These are phyloP conservation scores for Scaptomyza polygonia DNA, from an alignment of 2,888 invertebrate species.

Conservation along the genomic window DNA sequence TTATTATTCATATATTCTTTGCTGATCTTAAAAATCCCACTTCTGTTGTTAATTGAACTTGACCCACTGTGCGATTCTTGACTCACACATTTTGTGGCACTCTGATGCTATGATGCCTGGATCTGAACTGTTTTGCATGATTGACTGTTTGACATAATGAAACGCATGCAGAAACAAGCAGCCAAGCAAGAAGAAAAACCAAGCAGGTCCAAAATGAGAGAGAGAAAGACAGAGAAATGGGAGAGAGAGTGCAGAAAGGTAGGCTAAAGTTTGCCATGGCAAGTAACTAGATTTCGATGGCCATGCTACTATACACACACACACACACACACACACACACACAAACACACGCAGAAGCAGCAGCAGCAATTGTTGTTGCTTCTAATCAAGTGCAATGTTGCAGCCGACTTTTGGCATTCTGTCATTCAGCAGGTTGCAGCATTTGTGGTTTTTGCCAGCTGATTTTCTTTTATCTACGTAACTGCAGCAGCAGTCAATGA, in stretches of 20 bases:
- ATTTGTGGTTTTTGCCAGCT: slow-evolving; percentile 68
- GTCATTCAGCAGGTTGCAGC: slow-evolving; percentile 52
- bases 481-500: slow-evolving; percentile 48
- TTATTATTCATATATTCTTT: too few relatives aligned
- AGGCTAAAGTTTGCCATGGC: slow-evolving; percentile 15
- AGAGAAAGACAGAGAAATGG: not conserved
- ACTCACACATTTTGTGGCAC: slow-evolving; percentile 44
- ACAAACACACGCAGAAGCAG: slow-evolving; percentile 27
- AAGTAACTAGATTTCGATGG: slow-evolving; percentile 56
- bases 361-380: slow-evolving; percentile 35
- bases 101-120: slow-evolving; percentile 32
- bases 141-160: slow-evolving; percentile 78
- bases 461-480: slow-evolving; percentile 72
- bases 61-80: slow-evolving; percentile 46
- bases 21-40: too few relatives aligned
- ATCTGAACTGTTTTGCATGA: slow-evolving; percentile 73
- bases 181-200: slow-evolving; percentile 11
- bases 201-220: not conserved
- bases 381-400: slow-evolving; percentile 73
- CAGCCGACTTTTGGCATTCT: slow-evolving; percentile 22
- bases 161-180: slow-evolving; percentile 71
- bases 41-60: too few relatives aligned
- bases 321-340: slow-evolving; percentile 24
- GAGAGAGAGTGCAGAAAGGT: slow-evolving; percentile 16
- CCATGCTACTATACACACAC: not conserved